Percentiles rank a stretch among this genome's conserved stretches.
phyloP scores from a whole-genome alignment of 2,113 vertebrate genomes.

The Passer domesticus region DNA sequence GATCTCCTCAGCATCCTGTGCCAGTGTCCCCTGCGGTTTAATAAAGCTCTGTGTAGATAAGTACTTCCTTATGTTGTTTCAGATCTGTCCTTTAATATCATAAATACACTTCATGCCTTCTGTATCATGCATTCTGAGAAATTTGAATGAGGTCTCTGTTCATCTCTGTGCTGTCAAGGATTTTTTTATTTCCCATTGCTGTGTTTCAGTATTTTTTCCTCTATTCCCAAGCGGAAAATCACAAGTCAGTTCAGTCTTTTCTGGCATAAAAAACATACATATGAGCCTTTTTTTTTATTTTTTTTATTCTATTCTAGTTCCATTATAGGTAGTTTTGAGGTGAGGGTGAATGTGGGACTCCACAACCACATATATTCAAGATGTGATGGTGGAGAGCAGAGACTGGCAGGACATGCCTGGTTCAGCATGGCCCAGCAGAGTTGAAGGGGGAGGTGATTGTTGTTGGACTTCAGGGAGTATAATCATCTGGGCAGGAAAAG shows the following conservation, averaged over 20 bases:
- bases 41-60: slow-evolving; percentile 19
- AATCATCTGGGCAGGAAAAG: neutral
- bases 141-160: neutral
- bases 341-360: neutral
- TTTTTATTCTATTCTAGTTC: neutral
- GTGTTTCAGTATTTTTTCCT: neutral
- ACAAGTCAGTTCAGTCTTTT: neutral
- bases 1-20: neutral
- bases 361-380: neutral
- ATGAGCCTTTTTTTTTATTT: neutral
- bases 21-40: neutral
- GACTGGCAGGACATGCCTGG: neutral
- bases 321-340: neutral
- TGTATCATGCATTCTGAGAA: neutral
- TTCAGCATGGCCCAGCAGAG: neutral
- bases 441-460: neutral
- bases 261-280: neutral
- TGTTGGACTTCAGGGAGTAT: neutral
- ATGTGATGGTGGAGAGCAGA: neutral
- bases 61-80: slow-evolving; percentile 24
- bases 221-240: neutral
- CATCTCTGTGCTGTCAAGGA: neutral
- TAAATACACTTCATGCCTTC: neutral
- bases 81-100: neutral
- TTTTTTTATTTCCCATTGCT: neutral